A percentile compares a stretch with the other conserved stretches of the same genome.
These are phyloP conservation scores for Drosophila sturtevanti DNA, from an alignment of 1,140 invertebrate genomes.

Conservation along the genomic window DNA sequence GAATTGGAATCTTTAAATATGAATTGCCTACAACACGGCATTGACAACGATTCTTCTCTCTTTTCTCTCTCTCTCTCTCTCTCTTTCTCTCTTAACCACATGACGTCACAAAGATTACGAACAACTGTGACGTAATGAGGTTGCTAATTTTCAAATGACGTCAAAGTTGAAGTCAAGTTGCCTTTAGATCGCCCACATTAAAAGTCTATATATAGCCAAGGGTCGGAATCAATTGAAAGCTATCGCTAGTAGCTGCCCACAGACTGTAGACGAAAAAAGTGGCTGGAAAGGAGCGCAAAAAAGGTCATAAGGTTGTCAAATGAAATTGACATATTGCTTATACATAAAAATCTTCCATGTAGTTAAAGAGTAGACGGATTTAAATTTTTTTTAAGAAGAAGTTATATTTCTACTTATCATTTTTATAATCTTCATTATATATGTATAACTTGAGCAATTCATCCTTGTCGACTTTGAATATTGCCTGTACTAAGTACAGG, in stretches of 20 bases:
- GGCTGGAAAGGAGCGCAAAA: not conserved
- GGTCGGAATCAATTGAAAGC: not conserved
- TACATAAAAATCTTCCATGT: not conserved
- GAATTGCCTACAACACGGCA: conserved; percentile 36
- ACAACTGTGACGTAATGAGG: not conserved
- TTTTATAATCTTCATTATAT: too few relatives aligned
- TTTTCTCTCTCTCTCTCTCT: too few relatives aligned
- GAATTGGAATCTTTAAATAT: conserved; percentile 3
- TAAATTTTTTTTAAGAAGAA: too few relatives aligned
- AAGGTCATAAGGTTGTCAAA: not conserved
- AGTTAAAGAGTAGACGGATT: too few relatives aligned
- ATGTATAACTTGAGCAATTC: too few relatives aligned
- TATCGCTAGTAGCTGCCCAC: not conserved
- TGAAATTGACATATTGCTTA: not conserved
- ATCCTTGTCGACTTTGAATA: too few relatives aligned
- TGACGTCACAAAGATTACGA: conserved; percentile 32
- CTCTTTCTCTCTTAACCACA: not conserved
- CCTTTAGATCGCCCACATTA: not conserved
- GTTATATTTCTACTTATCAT: too few relatives aligned
- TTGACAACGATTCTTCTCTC: not conserved
- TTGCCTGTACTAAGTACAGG: too few relatives aligned
- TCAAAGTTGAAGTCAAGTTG: not conserved
- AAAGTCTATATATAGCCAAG: not conserved
- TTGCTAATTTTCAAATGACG: not conserved
- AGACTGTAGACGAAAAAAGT: too few relatives aligned